A percentile compares a stretch with the other conserved stretches of the same genome.
Conservation (phyloP, 2,113 vertebrate species). For the Suncus etruscus region DNA sequence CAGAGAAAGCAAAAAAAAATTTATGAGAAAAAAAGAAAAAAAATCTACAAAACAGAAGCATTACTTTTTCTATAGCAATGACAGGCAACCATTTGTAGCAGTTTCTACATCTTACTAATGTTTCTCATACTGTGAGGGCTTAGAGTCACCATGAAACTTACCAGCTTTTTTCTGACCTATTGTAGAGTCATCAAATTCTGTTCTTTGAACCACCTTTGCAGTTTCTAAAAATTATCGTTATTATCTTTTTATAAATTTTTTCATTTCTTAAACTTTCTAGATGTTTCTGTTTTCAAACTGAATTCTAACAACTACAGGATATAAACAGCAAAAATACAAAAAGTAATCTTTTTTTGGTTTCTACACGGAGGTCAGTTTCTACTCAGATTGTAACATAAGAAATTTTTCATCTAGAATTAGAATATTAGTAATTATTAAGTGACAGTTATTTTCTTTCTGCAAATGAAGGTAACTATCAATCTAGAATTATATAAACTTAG, state of each 20-base stretch:
- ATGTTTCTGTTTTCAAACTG: neutral
- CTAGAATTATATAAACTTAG: no score
- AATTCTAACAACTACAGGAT: neutral
- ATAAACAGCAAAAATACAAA: no score
- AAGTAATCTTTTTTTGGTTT: no score
- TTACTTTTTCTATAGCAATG: neutral
- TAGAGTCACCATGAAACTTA: neutral
- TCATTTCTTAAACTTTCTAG: neutral
- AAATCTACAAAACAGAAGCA: neutral
- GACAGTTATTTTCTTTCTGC: no score
- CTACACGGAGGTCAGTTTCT: neutral
- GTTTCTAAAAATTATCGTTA: neutral
- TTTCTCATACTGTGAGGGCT: neutral
- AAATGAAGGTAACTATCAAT: no score
- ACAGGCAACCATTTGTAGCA: neutral
- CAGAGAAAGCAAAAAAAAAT: no score
- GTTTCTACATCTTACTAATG: neutral
- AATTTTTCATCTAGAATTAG: conserved; percentile 1
- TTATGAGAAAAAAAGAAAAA: neutral
- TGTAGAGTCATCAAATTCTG: neutral
- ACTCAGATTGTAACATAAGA: neutral
- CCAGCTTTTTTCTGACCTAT: neutral
- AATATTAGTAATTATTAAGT: neutral
- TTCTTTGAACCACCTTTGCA: neutral
- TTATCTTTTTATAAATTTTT: neutral